Evolutionary conservation across 2,888 invertebrate species (phyloP).

Genomic region (Pyrocoelia pectoralis): DNA sequence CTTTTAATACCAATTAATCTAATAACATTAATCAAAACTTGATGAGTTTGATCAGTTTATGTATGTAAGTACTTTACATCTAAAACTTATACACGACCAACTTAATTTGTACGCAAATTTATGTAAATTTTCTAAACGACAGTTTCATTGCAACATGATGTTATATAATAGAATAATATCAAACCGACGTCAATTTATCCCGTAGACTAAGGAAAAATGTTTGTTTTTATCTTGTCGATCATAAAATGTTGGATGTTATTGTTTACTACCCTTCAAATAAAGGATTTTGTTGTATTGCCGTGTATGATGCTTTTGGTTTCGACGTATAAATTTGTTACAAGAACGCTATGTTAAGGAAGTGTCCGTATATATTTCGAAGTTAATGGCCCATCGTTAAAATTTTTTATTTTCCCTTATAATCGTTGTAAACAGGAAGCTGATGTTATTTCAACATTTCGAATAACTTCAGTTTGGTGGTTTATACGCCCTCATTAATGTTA

Average conservation of each 20-base stretch:
- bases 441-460: neutral
- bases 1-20: neutral
- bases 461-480: no score
- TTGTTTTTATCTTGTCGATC: neutral
- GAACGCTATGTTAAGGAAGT: neutral
- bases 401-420: neutral
- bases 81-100: conserved; percentile 22
- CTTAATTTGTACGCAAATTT: conserved; percentile 24
- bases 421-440: neutral
- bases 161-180: neutral
- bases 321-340: conserved; percentile 1
- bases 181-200: neutral
- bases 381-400: neutral
- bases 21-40: neutral
- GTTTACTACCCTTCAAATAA: conserved; percentile 1
- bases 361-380: neutral
- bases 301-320: neutral
- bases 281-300: neutral
- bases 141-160: conserved; percentile 17
- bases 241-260: neutral
- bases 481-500: no score
- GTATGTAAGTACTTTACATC: conserved; percentile 16
- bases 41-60: conserved; percentile 14
- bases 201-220: neutral
- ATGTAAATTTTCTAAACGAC: conserved; percentile 26